A percentile compares a stretch with the other conserved stretches of the same genome.
These are phyloP conservation scores for Caenorhabditis imperialis DNA, from an alignment of 2,888 invertebrate genomes.

Conservation along the genomic window DNA sequence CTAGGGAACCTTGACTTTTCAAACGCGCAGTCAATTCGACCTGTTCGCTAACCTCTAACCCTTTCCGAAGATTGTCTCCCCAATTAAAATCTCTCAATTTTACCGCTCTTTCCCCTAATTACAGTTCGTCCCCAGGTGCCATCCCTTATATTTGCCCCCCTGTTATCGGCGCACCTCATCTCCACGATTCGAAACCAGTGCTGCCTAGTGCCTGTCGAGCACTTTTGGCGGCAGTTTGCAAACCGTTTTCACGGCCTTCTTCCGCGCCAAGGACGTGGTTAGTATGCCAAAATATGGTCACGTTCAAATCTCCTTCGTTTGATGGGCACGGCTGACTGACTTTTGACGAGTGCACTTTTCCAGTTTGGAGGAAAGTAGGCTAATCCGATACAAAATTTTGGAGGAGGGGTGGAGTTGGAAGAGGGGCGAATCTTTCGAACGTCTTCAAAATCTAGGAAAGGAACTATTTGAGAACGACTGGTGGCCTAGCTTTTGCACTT, in stretches of 20 bases:
- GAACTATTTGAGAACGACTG: too few species aligned
- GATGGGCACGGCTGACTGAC: not conserved
- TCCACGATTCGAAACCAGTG: constrained; percentile 24
- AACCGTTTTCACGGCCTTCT: not conserved
- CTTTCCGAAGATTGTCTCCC: too few species aligned
- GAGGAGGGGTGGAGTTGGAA: constrained; percentile 4
- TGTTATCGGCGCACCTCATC: constrained; percentile 42
- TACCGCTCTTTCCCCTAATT: too few species aligned
- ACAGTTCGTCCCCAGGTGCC: too few species aligned
- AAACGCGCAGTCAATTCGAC: too few species aligned
- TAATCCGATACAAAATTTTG: not conserved
- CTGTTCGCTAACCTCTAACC: too few species aligned
- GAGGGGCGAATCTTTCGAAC: not conserved
- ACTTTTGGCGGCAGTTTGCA: constrained; percentile 2
- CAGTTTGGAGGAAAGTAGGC: not conserved
- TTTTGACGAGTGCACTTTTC: constrained; percentile 4
- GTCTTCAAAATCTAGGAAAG: too few species aligned
- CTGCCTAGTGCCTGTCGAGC: constrained; percentile 23
- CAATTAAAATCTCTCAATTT: too few species aligned
- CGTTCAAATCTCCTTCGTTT: constrained; percentile 23
- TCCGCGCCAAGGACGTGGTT: constrained; percentile 44
- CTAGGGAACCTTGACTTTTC: constrained; percentile 1
- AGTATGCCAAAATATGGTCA: constrained; percentile 47
- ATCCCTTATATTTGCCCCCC: constrained; percentile 3
- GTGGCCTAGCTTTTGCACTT: too few species aligned